phyloP scores from a whole-genome alignment of 2,797 vertebrate species.

The Mormyrops attenuatus region DNA sequence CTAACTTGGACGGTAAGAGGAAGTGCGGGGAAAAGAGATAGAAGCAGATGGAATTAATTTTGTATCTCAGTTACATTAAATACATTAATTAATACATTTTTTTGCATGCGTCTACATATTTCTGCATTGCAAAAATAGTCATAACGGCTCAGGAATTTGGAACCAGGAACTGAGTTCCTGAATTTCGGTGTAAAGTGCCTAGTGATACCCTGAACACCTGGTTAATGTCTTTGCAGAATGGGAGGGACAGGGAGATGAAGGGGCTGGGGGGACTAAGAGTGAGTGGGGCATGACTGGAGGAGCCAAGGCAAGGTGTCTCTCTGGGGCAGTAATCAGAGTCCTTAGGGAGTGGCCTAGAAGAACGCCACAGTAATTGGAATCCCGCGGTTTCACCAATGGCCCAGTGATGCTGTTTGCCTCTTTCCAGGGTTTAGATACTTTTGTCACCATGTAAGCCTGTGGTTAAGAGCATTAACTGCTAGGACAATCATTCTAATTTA shows the following conservation, averaged over 20 bases:
- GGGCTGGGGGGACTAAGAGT: background rate
- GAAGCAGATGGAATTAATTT: background rate
- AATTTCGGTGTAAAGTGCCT: background rate
- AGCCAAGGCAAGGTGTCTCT: conserved; percentile 51
- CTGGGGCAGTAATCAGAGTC: conserved; percentile 55
- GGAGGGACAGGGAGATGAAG: background rate
- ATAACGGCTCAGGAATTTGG: background rate
- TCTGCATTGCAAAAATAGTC: background rate
- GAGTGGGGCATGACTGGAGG: conserved; percentile 24
- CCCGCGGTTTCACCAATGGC: conserved; percentile 63
- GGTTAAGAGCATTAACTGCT: conserved; percentile 57
- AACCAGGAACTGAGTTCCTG: background rate
- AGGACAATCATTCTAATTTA: conserved; percentile 46
- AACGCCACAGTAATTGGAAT: conserved; percentile 50
- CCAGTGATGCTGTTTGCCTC: conserved; percentile 54
- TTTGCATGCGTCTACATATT: background rate
- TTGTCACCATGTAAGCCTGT: conserved; percentile 63
- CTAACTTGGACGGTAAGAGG: background rate
- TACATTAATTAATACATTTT: background rate
- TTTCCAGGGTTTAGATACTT: conserved; percentile 58
- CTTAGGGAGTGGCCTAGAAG: conserved; percentile 42
- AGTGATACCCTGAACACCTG: conserved; percentile 5
- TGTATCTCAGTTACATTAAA: background rate
- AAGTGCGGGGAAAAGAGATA: background rate
- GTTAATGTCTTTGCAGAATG: background rate